Base-by-base conservation (phyloP, 2,888 invertebrate species). In the Stenolophus ochropezus region DNA sequence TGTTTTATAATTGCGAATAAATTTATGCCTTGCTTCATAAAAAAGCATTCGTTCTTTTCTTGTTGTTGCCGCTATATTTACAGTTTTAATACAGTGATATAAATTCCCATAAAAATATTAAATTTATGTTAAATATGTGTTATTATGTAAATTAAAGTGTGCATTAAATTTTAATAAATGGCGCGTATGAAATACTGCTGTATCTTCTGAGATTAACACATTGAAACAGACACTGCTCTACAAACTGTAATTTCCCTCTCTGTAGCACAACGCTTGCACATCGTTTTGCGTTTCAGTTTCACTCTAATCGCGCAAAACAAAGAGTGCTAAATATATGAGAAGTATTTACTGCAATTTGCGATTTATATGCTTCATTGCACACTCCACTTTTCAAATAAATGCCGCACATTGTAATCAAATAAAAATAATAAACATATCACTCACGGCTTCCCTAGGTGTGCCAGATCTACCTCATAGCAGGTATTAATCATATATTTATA, bases 61-160 rank as follows among this genome's bases (percentile, higher is more conserved):
- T 51, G 4, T 61, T 23, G 8, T 23, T n/a, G 8, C 23, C 20
- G 61, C 4, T 23, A n/a, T 61, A 61, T 61, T 25, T 61, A 61
- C 61, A 25, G 61, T 61, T 61, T 23, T 23, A 61, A 61, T 61
- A 61, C 61, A 61, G 61, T 61, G 61, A 61, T 61, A 61, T 61
- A 25, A 27, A 61, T 23, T 25, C 61, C 3, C 61, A 25, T 61
- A 61, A 61, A 61, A 61, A 61, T 61, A 61, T 61, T 61, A 61
- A 61, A 61, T 61, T 61, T 61, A 61, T 61, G 61, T 25, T 61
- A 61, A 61, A 61, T 61, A 61, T 61, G 61, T 61, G 61, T 61
- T 61, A 61, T 61, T 61, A 61, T 61, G 61, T 61, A 61, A 61
- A 61, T 61, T 61, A 61, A 61, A 61, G 25, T 61, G 14, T 61